A percentile compares a stretch with the other conserved stretches of the same genome.
Conservation (phyloP, 2,888 invertebrate species). For the Galerucella nymphaeae region DNA sequence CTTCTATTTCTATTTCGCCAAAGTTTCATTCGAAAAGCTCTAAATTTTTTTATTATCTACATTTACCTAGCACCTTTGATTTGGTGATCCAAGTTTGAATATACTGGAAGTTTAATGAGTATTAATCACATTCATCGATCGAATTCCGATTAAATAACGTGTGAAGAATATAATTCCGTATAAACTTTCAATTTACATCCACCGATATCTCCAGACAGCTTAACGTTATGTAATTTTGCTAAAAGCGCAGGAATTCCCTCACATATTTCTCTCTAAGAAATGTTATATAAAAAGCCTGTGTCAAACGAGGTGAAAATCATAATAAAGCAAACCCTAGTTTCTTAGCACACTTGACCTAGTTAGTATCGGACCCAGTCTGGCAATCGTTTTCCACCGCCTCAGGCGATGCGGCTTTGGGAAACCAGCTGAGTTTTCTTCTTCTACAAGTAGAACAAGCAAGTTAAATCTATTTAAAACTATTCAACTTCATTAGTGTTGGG, state of each 20-base stretch:
- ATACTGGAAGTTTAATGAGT: not conserved
- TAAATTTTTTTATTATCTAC: no score
- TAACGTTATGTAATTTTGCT: not conserved
- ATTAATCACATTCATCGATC: not conserved
- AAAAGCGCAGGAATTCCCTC: not conserved
- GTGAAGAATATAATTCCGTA: not conserved
- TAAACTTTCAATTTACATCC: conserved; percentile 1
- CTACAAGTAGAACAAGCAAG: not conserved
- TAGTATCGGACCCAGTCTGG: conserved; percentile 21
- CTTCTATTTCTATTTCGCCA: no score
- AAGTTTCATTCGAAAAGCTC: no score
- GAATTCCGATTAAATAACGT: not conserved
- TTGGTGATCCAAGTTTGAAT: not conserved
- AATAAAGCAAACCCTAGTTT: conserved; percentile 27
- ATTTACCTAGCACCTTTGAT: no score
- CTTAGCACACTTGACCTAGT: conserved; percentile 26
- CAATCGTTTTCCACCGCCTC: conserved; percentile 28
- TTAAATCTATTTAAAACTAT: not conserved
- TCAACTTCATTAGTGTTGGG: not conserved
- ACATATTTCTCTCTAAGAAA: not conserved
- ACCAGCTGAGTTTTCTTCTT: conserved; percentile 7
- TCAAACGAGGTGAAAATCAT: conserved; percentile 28
- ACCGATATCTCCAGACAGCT: not conserved
- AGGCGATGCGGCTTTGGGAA: conserved; percentile 25
- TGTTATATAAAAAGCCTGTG: conserved; percentile 10